Conservation (phyloP, 2,113 vertebrate genomes). For the Pachycephala philippinensis region DNA sequence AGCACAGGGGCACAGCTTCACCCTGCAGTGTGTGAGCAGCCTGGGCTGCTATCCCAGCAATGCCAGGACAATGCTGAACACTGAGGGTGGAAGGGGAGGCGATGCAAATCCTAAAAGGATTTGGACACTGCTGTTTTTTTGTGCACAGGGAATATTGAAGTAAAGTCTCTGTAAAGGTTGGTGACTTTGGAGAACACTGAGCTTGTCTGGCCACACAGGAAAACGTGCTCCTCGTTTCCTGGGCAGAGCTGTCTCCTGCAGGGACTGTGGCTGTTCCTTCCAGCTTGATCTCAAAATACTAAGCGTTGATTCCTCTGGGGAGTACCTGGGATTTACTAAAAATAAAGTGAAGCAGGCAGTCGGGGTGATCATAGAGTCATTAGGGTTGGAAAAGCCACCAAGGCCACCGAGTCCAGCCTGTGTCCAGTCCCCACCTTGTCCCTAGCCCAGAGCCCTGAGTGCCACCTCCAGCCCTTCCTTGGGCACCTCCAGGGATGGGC, state of each 20-base stretch:
- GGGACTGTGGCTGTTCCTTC: background rate
- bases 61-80: background rate
- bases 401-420: rapidly evolving
- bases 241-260: background rate
- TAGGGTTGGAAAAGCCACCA: background rate
- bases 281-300: background rate
- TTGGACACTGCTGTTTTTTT: background rate
- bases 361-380: background rate
- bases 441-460: background rate
- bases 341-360: background rate
- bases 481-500: background rate
- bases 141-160: background rate
- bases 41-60: background rate
- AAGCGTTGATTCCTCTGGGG: background rate
- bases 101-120: background rate
- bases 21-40: background rate
- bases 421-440: background rate
- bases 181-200: too few relatives aligned
- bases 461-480: background rate
- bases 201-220: background rate
- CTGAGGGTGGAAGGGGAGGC: background rate
- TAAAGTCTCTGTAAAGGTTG: background rate
- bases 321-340: background rate
- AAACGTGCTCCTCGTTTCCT: rapidly evolving
- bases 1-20: background rate